Conservation (phyloP, 2,113 vertebrate genomes). For the Megaceryle torquata region DNA sequence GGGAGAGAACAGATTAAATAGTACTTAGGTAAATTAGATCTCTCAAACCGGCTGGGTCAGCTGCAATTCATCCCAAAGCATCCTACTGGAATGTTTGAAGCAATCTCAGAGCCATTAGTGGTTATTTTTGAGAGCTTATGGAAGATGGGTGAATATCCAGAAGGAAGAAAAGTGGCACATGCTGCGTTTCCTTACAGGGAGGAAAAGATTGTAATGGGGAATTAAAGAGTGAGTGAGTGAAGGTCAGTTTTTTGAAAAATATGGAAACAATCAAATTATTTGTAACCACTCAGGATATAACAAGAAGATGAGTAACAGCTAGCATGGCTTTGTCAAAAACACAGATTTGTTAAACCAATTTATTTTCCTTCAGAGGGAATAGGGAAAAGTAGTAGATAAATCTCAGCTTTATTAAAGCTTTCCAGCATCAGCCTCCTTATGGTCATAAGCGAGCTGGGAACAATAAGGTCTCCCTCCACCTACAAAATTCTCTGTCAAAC, state of each 20-base stretch:
- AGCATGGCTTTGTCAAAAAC: conserved; percentile 53
- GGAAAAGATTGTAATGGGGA: conserved; percentile 6
- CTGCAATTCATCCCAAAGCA: not conserved
- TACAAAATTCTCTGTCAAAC: conserved; percentile 10
- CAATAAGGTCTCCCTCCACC: not conserved
- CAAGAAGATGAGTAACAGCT: conserved; percentile 65
- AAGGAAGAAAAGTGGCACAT: not conserved
- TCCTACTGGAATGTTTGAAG: not conserved
- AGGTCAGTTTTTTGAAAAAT: conserved; percentile 60
- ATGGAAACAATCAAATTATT: conserved; percentile 65
- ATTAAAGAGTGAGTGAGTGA: conserved; percentile 33
- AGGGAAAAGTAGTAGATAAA: conserved; percentile 37
- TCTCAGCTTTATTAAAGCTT: conserved; percentile 51
- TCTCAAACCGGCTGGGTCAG: not conserved
- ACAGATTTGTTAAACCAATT: conserved; percentile 66
- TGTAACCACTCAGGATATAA: conserved; percentile 66
- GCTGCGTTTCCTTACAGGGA: not conserved
- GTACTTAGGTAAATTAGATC: conserved; percentile 19
- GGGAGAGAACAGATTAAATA: conserved; percentile 26
- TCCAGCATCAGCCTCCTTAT: not conserved
- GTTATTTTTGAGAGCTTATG: not conserved
- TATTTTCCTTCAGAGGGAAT: conserved; percentile 54
- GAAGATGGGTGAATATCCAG: not conserved
- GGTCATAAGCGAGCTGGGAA: not conserved
- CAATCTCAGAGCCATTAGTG: not conserved